Percentiles rank a stretch among this genome's conserved stretches.
Evolutionary conservation across 2,113 vertebrate species (phyloP).

Genomic region (Cephalophus harveyi): DNA sequence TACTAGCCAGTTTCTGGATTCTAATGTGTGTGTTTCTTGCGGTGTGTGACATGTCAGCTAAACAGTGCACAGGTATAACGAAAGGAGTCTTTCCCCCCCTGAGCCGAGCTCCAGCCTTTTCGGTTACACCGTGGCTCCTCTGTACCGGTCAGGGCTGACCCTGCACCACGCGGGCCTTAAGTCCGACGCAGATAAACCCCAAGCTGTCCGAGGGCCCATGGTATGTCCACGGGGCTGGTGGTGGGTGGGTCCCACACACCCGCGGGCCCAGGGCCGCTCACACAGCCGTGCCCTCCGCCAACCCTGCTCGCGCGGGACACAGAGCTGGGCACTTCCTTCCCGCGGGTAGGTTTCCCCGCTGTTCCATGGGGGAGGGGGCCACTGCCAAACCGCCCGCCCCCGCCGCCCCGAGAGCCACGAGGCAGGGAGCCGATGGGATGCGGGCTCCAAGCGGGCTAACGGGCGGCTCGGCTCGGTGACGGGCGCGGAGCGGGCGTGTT

Average conservation of each 20-base stretch:
- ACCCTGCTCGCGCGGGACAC: neutral
- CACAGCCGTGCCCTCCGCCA: neutral
- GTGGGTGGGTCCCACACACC: neutral
- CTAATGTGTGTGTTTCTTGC: slow-evolving; percentile 72
- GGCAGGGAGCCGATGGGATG: neutral
- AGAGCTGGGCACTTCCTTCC: neutral
- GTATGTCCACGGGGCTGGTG: neutral
- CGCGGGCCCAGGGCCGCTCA: neutral
- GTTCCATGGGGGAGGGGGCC: too few species aligned
- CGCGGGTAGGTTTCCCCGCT: neutral
- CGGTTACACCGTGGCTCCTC: slow-evolving; percentile 62
- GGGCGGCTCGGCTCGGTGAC: neutral
- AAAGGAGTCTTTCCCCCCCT: slow-evolving; percentile 80
- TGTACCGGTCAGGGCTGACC: neutral
- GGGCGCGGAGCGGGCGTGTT: neutral
- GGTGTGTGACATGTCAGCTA: slow-evolving; percentile 79
- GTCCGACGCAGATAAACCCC: neutral
- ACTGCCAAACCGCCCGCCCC: neutral
- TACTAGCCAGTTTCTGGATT: slow-evolving; percentile 63
- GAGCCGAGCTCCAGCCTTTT: slow-evolving; percentile 80
- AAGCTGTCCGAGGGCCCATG: neutral
- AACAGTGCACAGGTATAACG: slow-evolving; percentile 70
- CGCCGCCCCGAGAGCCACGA: neutral
- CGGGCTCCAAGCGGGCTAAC: neutral
- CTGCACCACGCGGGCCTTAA: neutral